Evolutionary conservation across 2,113 vertebrate species (phyloP), one percentile per base, ranked within the genome.

Genomic region (Coturnix japonica): DNA sequence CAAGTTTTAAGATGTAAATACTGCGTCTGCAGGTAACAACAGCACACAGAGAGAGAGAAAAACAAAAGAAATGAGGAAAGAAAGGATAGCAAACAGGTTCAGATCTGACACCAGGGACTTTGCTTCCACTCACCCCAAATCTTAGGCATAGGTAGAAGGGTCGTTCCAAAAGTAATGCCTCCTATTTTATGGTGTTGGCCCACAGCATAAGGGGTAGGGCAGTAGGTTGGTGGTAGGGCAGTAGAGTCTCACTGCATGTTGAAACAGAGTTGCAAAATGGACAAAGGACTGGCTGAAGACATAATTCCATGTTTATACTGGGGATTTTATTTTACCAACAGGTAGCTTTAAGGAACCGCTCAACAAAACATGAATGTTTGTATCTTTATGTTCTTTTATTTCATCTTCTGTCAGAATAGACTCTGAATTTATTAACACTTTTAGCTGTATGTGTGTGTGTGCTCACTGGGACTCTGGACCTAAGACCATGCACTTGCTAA

Each of bases 381-480:
- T 31, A 15, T 3, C 14, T 7, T n/a, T n/a, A n/a, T 39, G 6
- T 54, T 63, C 7, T 8, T 7, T 2, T 37, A 33, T 31, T 73
- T 43, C 44, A 31, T 61, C 49, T 81, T 51, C 46, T 46, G 15
- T 70, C n/a, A 70, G 21, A 61, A 22, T 66, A 39, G 28, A 63
- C 2, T 23, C 33, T 70, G 31, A 46, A 25, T 67, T 59, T 35
- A 73, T 49, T 4, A 63, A 37, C n/a, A n/a, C 37, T 69, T 4
- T 12, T 53, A 16, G 7, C 35, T 49, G 20, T 13, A 1, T 7
- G 1, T 37, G 23, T 26, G 2, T 9, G 0, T 61, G 4, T 35
- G 22, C 47, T 73, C 31, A 8, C 2, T 15, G 47, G 8, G 21
- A 76, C 60, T 81, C 39, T 73, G 43, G 11, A 26, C 25, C 41